phyloP scores from a whole-genome alignment of 2,888 invertebrate species.

The Girardia tigrina region DNA sequence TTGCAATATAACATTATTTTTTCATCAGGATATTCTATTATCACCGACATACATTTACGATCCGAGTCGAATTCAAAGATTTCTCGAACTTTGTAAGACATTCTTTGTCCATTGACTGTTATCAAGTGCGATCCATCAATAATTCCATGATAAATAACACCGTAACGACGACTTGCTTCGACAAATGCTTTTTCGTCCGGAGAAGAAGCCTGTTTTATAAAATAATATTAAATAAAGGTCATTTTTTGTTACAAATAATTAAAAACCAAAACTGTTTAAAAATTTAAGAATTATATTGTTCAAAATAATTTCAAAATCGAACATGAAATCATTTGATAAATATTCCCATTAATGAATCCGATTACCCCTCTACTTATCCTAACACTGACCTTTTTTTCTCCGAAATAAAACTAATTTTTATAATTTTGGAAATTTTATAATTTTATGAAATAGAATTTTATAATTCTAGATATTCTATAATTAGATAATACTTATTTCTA shows the following conservation, averaged over 20 bases:
- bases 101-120: constrained; percentile 48
- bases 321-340: no score
- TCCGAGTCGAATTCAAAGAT: constrained; percentile 70
- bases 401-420: no score
- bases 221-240: neutral
- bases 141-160: constrained; percentile 53
- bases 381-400: no score
- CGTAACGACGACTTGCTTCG: constrained; percentile 59
- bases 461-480: no score
- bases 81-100: constrained; percentile 59
- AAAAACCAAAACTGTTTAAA: no score
- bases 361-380: no score
- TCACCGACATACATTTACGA: constrained; percentile 80
- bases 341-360: no score
- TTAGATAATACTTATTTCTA: no score
- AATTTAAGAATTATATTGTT: no score
- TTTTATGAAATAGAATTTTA: no score
- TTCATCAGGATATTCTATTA: constrained; percentile 53
- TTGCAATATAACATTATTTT: constrained; percentile 55
- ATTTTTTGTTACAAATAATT: neutral
- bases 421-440: no score
- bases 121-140: constrained; percentile 49
- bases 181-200: constrained; percentile 87
- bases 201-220: constrained; percentile 55
- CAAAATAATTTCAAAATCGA: no score